Evolutionary conservation across 1,140 invertebrate species (phyloP), one percentile per base, ranked within the genome.

Genomic region (Philopotamus ludificatus): DNA sequence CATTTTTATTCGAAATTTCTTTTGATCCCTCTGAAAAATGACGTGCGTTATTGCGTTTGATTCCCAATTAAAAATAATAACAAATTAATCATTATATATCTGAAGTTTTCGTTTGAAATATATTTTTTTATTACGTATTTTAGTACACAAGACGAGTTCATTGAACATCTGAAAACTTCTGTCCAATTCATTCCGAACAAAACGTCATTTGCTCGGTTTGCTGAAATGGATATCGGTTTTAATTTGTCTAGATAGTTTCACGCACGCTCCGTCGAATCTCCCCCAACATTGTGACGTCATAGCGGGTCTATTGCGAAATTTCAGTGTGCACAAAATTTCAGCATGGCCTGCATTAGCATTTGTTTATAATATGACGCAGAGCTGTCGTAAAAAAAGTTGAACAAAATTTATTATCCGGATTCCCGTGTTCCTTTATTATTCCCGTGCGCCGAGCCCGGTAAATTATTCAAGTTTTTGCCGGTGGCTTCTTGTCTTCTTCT

Each of bases 391-490:
- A 51, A 22, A 15, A 2, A 18, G n/a, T 18, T 8, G 34, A 7
- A 39, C n/a, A 39, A 39, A 39, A 8, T 39, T 39, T n/a, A 39
- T 39, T 8, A 8, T 51, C 28, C 22, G 18, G 12, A 25, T 3
- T 1, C 22, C n/a, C 21, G 49, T 21, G 23, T 25, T 15, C 10
- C 22, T 51, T 51, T n/a, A 51, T 51, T 25, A 51, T 51, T 51
- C 49, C 28, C 49, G 21, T 8, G 21, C 8, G 22, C 12, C 49
- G 21, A 51, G 22, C 21, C 49, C 4, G 21, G 49, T 51, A 25
- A 51, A 51, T 51, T 51, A 51, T 51, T 51, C 49, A 51, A 51
- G 49, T 51, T 51, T 51, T 51, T 51, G 49, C 49, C 20, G 28
- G 12, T n/a, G n/a, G n/a, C n/a, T n/a, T n/a, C n/a, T n/a, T n/a